These are phyloP conservation scores for Chymomyza procnemis DNA, from an alignment of 2,888 invertebrate species.

Conservation along the genomic window DNA sequence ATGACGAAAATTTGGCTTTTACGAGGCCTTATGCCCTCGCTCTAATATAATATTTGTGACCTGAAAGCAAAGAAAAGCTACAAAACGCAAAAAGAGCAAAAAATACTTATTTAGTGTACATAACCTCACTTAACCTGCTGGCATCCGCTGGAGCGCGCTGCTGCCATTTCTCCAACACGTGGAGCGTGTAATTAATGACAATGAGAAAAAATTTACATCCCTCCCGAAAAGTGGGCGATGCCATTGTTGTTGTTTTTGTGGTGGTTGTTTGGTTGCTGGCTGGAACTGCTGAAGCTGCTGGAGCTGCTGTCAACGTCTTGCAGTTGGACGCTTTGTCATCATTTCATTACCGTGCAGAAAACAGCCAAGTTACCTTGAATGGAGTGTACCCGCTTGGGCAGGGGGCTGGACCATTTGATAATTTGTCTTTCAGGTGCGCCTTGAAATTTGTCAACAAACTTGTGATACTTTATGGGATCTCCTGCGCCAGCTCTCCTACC, in stretches of 20 bases:
- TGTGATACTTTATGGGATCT: conserved; percentile 52
- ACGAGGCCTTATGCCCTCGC: conserved; percentile 19
- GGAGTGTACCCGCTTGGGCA: background rate
- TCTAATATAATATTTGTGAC: background rate
- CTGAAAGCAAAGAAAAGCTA: background rate
- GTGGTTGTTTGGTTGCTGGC: background rate
- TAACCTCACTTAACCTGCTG: conserved; percentile 12
- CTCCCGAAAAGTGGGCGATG: background rate
- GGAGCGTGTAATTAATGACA: conserved; percentile 59
- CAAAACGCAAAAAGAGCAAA: background rate
- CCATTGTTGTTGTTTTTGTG: background rate
- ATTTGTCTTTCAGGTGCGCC: conserved; percentile 69
- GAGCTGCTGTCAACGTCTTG: conserved; percentile 33
- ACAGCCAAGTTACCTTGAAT: conserved; percentile 39
- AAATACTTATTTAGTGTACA: background rate
- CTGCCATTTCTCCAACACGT: conserved; percentile 20
- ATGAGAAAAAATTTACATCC: conserved; percentile 54
- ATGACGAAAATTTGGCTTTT: conserved; percentile 61
- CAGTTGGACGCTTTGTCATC: conserved; percentile 62
- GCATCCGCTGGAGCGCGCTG: conserved; percentile 11
- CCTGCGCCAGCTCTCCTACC: background rate
- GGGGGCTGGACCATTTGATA: conserved; percentile 37
- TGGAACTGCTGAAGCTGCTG: background rate
- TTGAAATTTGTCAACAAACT: conserved; percentile 69
- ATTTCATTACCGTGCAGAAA: conserved; percentile 61